phyloP scores from a whole-genome alignment of 2,888 invertebrate genomes.

The Dynastes tityus region DNA sequence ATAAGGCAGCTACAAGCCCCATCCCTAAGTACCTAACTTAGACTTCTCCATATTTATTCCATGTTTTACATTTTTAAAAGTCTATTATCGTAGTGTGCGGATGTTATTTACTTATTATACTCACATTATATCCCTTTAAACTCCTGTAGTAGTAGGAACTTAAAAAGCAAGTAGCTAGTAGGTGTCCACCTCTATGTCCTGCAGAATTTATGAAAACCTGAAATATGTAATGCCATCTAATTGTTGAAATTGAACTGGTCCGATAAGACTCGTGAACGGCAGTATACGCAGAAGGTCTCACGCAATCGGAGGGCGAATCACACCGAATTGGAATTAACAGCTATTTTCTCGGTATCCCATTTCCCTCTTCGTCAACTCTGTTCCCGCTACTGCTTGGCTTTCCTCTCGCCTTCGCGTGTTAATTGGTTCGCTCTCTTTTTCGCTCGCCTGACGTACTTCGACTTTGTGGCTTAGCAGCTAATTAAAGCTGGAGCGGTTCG shows the following conservation, averaged over 20 bases:
- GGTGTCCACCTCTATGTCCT: too few relatives aligned
- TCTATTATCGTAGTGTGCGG: too few relatives aligned
- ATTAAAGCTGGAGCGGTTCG: slow-evolving; percentile 37
- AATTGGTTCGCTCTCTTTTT: slow-evolving; percentile 36
- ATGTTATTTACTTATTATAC: too few relatives aligned
- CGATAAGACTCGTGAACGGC: not conserved
- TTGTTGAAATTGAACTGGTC: not conserved
- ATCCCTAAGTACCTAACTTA: too few relatives aligned
- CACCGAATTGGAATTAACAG: slow-evolving; percentile 36
- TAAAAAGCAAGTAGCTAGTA: too few relatives aligned
- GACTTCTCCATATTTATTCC: too few relatives aligned
- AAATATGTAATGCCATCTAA: not conserved
- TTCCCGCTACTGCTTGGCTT: not conserved
- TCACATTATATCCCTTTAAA: too few relatives aligned
- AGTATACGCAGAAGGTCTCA: slow-evolving; percentile 17
- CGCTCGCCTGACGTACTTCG: slow-evolving; percentile 12
- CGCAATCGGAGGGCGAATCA: slow-evolving; percentile 31
- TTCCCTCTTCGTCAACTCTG: slow-evolving; percentile 37
- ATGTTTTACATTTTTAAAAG: too few relatives aligned
- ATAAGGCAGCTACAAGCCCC: too few relatives aligned
- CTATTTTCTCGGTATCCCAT: slow-evolving; percentile 41
- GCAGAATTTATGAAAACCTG: too few relatives aligned
- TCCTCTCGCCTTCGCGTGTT: slow-evolving; percentile 13
- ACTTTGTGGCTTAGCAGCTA: slow-evolving; percentile 39
- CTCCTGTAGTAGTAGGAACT: too few relatives aligned